Evolutionary conservation across 1,140 invertebrate species (phyloP), one percentile per base, ranked within the genome.

Genomic region (Tetramorium alpestre): DNA sequence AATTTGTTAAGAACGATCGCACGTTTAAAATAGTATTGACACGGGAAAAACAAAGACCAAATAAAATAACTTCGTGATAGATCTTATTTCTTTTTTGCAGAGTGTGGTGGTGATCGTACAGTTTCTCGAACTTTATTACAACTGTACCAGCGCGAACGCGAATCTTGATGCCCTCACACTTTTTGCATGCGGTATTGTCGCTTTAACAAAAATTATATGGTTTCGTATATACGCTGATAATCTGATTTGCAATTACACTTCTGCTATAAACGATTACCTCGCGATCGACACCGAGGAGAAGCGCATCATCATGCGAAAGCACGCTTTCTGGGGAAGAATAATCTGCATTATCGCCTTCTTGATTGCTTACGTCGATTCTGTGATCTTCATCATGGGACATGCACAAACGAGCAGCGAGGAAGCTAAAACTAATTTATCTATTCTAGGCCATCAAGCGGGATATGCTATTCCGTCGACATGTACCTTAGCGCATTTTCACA

Each of bases 261-360:
- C 85, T 10, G 88, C 85, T 0, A 7, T 87, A 38, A 84, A 22
- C 0, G 89, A 90, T 72, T 89, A 89, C 51, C 10, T 22, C 0
- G 18, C 81, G 7, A 8, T 60, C 1, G 47, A 58, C 6, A 33
- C 11, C 1, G 51, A 84, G 2, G 54, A 87, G 18, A 73, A 84
- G 0, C 77, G 64, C 10, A 8, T 8, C 0, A 65, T 90, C 0
- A 28, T 90, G 25, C 75, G 58, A 56, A 11, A 25, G 0, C 88
- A 90, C 33, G 88, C 89, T 6, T 78, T 44, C 2, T 78, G 87
- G 64, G 58, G 85, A 0, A 64, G 72, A 6, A 8, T 89, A 7
- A 58, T 81, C 13, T 76, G 51, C 4, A 49, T 51, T 8, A 49
- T 22, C 11, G 25, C 81, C 0, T n/a, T 90, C 10, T 28, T 33